A percentile compares a stretch with the other conserved stretches of the same genome.
Evolutionary conservation across 2,888 invertebrate genomes (phyloP).

Genomic region (Eudemis profundana): DNA sequence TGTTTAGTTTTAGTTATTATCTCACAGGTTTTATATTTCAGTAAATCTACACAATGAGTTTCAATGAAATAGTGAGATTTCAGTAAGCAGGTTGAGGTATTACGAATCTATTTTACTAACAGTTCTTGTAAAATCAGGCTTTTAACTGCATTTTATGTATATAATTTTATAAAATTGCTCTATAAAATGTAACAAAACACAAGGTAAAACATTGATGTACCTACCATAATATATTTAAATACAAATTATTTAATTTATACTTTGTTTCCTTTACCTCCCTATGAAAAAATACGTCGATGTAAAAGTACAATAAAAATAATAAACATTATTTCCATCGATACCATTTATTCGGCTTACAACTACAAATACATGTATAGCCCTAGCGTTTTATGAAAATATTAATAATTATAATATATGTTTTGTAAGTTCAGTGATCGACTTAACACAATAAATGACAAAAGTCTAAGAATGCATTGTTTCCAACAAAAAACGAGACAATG

Average conservation of each 20-base stretch:
- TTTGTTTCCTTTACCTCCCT: conserved; percentile 8
- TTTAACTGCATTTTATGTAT: conserved; percentile 9
- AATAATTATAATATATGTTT: conserved; percentile 50
- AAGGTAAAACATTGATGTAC: conserved; percentile 24
- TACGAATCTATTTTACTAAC: conserved; percentile 1
- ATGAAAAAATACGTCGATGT: background rate
- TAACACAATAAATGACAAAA: conserved; percentile 11
- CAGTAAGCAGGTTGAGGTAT: background rate
- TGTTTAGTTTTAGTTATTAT: background rate
- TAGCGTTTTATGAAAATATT: conserved; percentile 59
- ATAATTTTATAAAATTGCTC: conserved; percentile 7
- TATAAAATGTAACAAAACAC: conserved; percentile 16
- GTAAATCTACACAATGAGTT: background rate
- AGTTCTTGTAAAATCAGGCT: background rate
- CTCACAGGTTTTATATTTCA: background rate
- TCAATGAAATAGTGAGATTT: background rate
- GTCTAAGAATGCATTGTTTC: conserved; percentile 11
- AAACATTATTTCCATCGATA: conserved; percentile 59
- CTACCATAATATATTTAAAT: conserved; percentile 37
- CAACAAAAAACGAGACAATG: conserved; percentile 1
- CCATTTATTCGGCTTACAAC: conserved; percentile 77
- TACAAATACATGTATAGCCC: conserved; percentile 73
- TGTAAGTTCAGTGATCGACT: conserved; percentile 33
- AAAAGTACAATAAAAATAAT: conserved; percentile 7
- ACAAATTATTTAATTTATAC: conserved; percentile 41